Evolutionary conservation across 2,888 invertebrate species (phyloP).

Genomic region (Thyatira batis): DNA sequence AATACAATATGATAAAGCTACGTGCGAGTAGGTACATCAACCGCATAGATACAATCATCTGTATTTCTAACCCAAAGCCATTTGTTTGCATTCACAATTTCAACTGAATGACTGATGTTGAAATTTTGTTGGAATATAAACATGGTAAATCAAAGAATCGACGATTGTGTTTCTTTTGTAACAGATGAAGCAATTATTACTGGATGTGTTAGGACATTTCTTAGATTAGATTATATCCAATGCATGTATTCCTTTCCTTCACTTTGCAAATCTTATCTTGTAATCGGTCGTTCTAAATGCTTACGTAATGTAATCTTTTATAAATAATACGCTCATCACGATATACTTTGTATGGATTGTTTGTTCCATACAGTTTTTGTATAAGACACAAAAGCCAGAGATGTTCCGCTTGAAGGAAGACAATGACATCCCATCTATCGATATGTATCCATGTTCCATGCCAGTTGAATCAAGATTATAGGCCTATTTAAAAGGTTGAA

Average conservation of each 20-base stretch:
- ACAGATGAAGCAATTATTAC: not conserved
- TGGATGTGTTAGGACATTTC: no score
- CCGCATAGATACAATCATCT: not conserved
- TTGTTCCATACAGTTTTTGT: constrained; percentile 13
- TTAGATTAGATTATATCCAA: not conserved
- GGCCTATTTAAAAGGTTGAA: not conserved
- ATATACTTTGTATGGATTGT: not conserved
- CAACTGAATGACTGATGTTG: constrained; percentile 2
- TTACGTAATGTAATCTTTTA: not conserved
- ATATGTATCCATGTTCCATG: constrained; percentile 40
- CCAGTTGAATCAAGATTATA: constrained; percentile 21
- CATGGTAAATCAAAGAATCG: not conserved
- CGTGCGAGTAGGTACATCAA: not conserved
- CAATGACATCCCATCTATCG: constrained; percentile 51
- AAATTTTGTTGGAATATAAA: constrained; percentile 2
- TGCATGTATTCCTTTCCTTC: not conserved
- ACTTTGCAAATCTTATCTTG: not conserved
- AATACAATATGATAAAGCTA: not conserved
- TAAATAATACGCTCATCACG: not conserved
- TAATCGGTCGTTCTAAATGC: not conserved
- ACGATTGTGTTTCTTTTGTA: not conserved
- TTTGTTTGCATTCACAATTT: constrained; percentile 2
- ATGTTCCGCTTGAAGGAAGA: constrained; percentile 63
- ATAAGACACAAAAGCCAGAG: constrained; percentile 37
- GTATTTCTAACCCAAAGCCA: not conserved